Evolutionary conservation across 2,797 vertebrate species (phyloP).

Genomic region (Halcyon chelicuti): DNA sequence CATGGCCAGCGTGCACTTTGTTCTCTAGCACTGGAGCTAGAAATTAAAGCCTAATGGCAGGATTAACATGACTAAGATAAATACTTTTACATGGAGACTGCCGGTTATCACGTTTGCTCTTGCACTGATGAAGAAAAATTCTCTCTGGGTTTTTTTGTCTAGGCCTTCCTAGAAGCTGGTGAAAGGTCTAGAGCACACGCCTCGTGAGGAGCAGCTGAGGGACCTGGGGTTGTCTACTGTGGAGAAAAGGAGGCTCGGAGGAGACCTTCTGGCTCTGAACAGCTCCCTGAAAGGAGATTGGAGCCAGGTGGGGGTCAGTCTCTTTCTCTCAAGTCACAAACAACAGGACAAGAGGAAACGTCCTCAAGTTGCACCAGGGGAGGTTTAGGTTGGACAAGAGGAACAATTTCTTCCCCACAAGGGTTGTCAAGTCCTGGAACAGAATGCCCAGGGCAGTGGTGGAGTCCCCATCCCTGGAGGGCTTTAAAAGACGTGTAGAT

Average conservation of each 20-base stretch:
- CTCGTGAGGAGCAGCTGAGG: not conserved
- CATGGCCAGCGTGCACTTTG: rapidly evolving
- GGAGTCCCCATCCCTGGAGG: not conserved
- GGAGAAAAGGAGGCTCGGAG: not conserved
- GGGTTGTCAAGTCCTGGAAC: not conserved
- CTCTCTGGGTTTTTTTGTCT: not conserved
- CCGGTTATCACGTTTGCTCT: not conserved
- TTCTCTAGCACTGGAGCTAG: not conserved
- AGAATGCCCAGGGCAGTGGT: not conserved
- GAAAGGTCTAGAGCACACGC: not conserved
- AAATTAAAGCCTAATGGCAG: not conserved
- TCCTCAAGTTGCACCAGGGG: not conserved
- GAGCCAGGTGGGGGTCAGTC: not conserved
- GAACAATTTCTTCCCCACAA: too few relatives aligned
- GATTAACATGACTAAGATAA: not conserved
- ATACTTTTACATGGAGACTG: not conserved
- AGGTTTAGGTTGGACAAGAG: not conserved
- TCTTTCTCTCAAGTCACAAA: not conserved
- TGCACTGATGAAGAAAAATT: not conserved
- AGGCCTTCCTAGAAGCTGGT: not conserved
- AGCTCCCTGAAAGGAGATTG: not conserved
- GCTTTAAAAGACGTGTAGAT: not conserved
- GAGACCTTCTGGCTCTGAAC: too few relatives aligned
- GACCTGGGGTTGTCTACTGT: too few relatives aligned
- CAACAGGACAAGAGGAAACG: not conserved